phyloP scores from a whole-genome alignment of 2,888 invertebrate species.

The Perdita meconis region DNA sequence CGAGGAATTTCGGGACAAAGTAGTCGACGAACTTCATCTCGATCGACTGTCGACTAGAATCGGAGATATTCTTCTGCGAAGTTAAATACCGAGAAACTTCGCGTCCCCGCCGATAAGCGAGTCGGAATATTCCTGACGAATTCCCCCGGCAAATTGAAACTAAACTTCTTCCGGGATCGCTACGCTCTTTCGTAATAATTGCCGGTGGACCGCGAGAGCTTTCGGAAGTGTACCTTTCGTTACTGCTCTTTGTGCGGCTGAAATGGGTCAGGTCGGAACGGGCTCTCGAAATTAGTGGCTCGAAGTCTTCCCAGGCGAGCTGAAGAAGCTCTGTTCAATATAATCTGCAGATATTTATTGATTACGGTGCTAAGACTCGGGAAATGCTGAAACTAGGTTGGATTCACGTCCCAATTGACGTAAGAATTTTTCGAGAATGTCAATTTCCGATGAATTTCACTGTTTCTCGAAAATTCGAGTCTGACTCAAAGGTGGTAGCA shows the following conservation, averaged over 20 bases:
- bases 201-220: constrained; percentile 23
- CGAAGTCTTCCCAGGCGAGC: no score
- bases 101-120: background rate
- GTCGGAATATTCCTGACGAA: constrained; percentile 29
- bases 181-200: constrained; percentile 27
- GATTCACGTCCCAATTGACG: no score
- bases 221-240: constrained; percentile 24
- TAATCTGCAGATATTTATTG: no score
- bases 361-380: no score
- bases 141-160: constrained; percentile 26
- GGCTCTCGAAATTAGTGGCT: background rate
- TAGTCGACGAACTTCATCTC: background rate
- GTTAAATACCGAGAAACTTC: constrained; percentile 34
- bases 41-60: constrained; percentile 11
- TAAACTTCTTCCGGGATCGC: constrained; percentile 27
- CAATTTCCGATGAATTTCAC: no score
- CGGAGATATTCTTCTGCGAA: constrained; percentile 15
- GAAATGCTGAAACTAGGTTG: no score
- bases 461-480: no score
- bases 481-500: no score
- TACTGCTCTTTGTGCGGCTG: constrained; percentile 7
- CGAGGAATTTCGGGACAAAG: background rate
- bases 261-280: constrained; percentile 9
- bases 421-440: no score
- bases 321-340: no score